These are phyloP conservation scores for Axea sp. DNA, from an alignment of 2,888 invertebrate species.

Conservation along the genomic window DNA sequence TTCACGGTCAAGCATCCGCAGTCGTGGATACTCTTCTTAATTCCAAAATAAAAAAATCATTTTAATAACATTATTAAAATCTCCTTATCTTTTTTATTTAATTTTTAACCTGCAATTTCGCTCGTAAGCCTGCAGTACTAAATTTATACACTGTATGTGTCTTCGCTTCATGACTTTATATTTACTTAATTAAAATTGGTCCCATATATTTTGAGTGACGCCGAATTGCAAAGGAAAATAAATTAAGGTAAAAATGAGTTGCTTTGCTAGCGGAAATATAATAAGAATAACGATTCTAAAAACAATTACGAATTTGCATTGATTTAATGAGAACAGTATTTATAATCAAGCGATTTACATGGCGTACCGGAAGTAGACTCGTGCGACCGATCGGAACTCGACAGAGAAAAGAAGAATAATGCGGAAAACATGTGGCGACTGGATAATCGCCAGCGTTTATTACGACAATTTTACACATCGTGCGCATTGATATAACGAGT, in stretches of 20 bases:
- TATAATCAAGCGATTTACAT: constrained; percentile 19
- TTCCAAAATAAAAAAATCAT: constrained; percentile 10
- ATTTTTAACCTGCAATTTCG: constrained; percentile 1
- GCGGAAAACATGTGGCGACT: constrained; percentile 21
- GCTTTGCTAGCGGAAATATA: no score
- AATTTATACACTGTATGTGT: constrained; percentile 28
- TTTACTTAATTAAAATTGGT: constrained; percentile 25
- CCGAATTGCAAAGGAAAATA: no score
- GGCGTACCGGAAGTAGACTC: constrained; percentile 24
- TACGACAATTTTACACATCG: constrained; percentile 20
- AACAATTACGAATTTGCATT: no score
- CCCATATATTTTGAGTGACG: no score
- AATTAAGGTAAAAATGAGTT: no score
- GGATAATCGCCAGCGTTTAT: constrained; percentile 26
- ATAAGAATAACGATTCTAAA: no score
- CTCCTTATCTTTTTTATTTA: constrained; percentile 1
- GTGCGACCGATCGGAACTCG: constrained; percentile 32
- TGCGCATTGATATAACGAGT: constrained; percentile 25
- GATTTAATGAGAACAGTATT: constrained; percentile 34
- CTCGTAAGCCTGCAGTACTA: not conserved
- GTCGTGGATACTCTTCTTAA: constrained; percentile 1
- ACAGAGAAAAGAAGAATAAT: constrained; percentile 25
- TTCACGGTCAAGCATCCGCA: not conserved
- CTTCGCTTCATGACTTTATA: not conserved
- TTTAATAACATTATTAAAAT: constrained; percentile 12